Evolutionary conservation across 1,140 invertebrate genomes (phyloP).

Genomic region (Coptotermes formosanus): DNA sequence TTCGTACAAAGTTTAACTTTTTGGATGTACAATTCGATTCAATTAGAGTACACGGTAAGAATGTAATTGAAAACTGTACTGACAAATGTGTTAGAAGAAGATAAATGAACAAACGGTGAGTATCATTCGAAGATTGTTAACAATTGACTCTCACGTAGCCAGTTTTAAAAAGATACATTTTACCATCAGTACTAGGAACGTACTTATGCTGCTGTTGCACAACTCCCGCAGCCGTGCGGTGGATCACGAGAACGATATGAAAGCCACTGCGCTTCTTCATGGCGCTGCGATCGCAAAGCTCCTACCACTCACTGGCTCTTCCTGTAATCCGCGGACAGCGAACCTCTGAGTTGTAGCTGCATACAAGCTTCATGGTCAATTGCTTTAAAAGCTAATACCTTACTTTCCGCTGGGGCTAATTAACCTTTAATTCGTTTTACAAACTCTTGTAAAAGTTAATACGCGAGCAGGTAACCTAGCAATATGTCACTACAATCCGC

Average conservation of each 20-base stretch:
- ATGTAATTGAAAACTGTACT: too few species aligned
- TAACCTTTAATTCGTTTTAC: constrained; percentile 19
- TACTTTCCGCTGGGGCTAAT: constrained; percentile 17
- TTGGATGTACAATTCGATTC: too few species aligned
- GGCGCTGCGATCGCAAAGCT: neutral
- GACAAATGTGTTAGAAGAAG: too few species aligned
- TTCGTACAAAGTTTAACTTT: too few species aligned
- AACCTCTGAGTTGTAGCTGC: neutral
- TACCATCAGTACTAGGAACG: neutral
- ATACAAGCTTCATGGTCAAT: neutral
- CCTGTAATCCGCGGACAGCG: neutral
- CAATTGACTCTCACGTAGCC: too few species aligned
- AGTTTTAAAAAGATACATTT: too few species aligned
- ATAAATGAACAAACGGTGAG: too few species aligned
- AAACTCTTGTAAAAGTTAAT: constrained; percentile 19
- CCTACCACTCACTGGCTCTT: neutral
- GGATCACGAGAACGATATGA: too few species aligned
- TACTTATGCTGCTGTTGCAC: neutral
- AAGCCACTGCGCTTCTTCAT: neutral
- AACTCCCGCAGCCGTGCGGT: neutral
- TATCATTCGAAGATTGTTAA: too few species aligned
- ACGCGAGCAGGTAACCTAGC: neutral
- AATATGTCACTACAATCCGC: neutral
- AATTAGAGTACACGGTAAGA: too few species aligned
- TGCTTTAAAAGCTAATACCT: constrained; percentile 12